Percentiles rank a stretch among this genome's conserved stretches.
Conservation (phyloP, 2,797 vertebrate species). For the Stomatorhinus walkeri region DNA sequence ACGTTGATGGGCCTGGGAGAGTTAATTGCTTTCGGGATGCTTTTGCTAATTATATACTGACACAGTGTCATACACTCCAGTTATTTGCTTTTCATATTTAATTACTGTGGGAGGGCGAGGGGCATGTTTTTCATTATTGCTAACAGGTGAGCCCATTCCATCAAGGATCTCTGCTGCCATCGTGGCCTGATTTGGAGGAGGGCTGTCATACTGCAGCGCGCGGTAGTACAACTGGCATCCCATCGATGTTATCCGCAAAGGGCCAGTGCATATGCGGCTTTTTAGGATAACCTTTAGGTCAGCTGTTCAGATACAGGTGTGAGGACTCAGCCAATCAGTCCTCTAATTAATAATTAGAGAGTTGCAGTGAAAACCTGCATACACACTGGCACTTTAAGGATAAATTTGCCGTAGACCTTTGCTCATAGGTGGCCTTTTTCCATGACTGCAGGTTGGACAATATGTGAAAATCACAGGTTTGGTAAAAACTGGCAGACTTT, state of each 20-base stretch:
- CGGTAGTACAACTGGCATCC: neutral
- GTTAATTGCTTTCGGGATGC: slow-evolving; percentile 38
- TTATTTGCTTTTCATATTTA: slow-evolving; percentile 35
- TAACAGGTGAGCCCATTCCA: neutral
- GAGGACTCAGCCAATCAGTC: too few relatives aligned
- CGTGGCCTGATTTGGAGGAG: too few relatives aligned
- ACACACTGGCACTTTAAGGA: too few relatives aligned
- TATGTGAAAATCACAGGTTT: neutral
- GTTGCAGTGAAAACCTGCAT: too few relatives aligned
- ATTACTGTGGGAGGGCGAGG: slow-evolving; percentile 11
- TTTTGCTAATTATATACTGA: slow-evolving; percentile 38
- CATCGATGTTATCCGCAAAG: neutral
- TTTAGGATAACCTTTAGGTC: too few relatives aligned
- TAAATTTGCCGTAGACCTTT: neutral
- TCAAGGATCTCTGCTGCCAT: too few relatives aligned
- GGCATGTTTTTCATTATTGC: neutral
- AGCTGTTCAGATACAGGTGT: too few relatives aligned
- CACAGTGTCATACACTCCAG: slow-evolving; percentile 32
- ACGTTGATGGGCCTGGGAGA: slow-evolving; percentile 11
- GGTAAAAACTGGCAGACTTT: neutral
- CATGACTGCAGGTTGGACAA: neutral
- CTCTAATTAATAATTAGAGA: too few relatives aligned
- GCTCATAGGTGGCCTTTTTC: neutral
- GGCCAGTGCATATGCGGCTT: too few relatives aligned
- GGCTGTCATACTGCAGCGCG: too few relatives aligned